Conservation (phyloP, 2,797 vertebrate species). For the Sitta carolinensis region DNA sequence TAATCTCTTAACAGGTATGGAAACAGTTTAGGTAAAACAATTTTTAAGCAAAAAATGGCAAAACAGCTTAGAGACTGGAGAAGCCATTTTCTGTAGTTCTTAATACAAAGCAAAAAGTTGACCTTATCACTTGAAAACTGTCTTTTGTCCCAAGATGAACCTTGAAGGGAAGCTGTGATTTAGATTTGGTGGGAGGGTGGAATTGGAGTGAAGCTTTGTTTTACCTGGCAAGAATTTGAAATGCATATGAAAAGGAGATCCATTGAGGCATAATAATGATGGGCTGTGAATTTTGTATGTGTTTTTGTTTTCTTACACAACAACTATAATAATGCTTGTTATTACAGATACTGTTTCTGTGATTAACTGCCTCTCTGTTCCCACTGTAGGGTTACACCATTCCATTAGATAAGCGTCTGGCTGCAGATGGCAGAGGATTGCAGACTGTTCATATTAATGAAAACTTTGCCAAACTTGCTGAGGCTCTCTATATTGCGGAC, state of each 20-base stretch:
- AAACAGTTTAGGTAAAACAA: background rate
- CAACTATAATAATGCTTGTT: background rate
- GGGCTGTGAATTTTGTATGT: background rate
- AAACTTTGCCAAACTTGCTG: constrained; percentile 97
- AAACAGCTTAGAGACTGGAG: background rate
- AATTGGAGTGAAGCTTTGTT: background rate
- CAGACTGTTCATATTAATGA: constrained; percentile 99
- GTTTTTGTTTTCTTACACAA: background rate
- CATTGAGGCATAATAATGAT: background rate
- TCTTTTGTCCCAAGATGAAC: background rate
- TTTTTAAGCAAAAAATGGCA: background rate
- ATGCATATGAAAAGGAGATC: background rate
- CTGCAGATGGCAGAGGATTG: constrained; percentile 92
- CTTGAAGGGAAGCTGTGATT: background rate
- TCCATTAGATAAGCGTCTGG: constrained; percentile 95
- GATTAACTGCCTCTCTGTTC: constrained; percentile 15
- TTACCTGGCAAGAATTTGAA: background rate
- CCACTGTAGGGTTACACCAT: constrained; percentile 91
- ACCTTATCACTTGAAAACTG: background rate
- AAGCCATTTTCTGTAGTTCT: background rate
- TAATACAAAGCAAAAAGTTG: background rate
- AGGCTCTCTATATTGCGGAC: constrained; percentile 96
- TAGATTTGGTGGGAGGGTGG: background rate
- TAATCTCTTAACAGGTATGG: background rate
- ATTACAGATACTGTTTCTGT: background rate